Base-by-base conservation (phyloP, 2,888 invertebrate genomes). In the Nymphalis c-album region DNA sequence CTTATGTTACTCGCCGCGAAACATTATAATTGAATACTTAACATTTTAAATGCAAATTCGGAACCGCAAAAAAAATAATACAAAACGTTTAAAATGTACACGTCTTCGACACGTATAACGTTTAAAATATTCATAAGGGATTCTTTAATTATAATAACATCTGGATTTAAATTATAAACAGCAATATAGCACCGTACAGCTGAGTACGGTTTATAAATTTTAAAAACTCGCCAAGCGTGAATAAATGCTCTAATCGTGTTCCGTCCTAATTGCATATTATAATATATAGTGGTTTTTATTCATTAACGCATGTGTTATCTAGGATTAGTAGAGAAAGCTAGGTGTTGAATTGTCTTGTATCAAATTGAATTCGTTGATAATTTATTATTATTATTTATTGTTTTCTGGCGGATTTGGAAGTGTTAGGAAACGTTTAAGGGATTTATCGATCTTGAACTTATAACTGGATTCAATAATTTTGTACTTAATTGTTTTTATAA, bases 31-130 rank as follows among this genome's bases (percentile, higher is more conserved):
- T 69, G 65, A 69, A 74, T 70, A 71, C 74, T 73, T 79, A 80
- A 82, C 81, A 77, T 80, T 83, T 78, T 78, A 82, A 85, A 76
- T 83, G 86, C 81, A 82, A 85, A 87, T 86, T 79, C 65, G 66
- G 63, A 65, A 61, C 67, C 68, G 70, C 84, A 81, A 85, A 83
- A 82, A 68, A 70, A 31, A 31, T 1, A 64, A 65, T 79, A 79
- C 78, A 83, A 84, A 86, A 83, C 85, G 80, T 83, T 82, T 80
- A 75, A 76, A 68, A 71, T 63, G 65, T 71, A 70, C 71, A 71
- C 71, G 71, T 70, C 71, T 66, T 68, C 68, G 69, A 78, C 76
- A 76, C 71, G 69, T 69, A 74, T 77, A 76, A 78, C 75, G 78
- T 71, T 77, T 75, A 79, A 79, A 80, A 80, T 81, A 81, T 81